Base-by-base conservation (phyloP, 2,113 vertebrate genomes). In the Lucifuga dentata region DNA sequence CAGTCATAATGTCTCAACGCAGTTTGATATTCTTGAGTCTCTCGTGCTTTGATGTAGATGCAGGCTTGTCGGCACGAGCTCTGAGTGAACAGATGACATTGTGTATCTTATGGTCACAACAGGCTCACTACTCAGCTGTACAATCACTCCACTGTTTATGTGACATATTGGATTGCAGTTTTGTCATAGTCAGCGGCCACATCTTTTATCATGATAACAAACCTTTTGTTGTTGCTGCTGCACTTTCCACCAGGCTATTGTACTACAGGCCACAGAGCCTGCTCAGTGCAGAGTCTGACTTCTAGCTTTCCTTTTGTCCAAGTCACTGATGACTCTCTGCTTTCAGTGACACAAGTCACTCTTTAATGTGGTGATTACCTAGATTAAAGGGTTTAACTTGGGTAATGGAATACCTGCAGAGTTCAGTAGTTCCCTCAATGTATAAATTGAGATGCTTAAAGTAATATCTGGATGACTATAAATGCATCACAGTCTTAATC, bases 101-200 rank as follows among this genome's bases (percentile, higher is more conserved):
- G 59, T 50, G 63, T 38, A 46, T 78, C 68, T 45, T 38, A 15
- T 23, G 43, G 26, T 57, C 69, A 73, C 68, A 56, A 59, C 63
- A 29, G 49, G 33, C 43, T 23, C 2, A 16, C 49, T 56, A 40
- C 52, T 38, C 66, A 17, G 71, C 67, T 62, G 73, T 80, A 82
- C 82, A 85, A 78, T 81, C 68, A 45, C 15, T 60, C 80, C 59
- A 76, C 63, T 86, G 72, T 85, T 80, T 46, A 61, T 49, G 68
- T 51, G 69, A 79, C 72, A 58, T 83, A 70, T 87, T 74, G 76
- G 79, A 83, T 81, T 65, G 77, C 65, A 45, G 50, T 84, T 29
- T 81, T 83, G 73, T 82, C 68, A 62, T 72, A 74, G 78, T 76
- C 40, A n/a, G 58, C 49, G n/a, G 64, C 65, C 48, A 40, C 24